A percentile compares a stretch with the other conserved stretches of the same genome.
phyloP scores from a whole-genome alignment of 2,113 vertebrate species.

The Piaya cayana region DNA sequence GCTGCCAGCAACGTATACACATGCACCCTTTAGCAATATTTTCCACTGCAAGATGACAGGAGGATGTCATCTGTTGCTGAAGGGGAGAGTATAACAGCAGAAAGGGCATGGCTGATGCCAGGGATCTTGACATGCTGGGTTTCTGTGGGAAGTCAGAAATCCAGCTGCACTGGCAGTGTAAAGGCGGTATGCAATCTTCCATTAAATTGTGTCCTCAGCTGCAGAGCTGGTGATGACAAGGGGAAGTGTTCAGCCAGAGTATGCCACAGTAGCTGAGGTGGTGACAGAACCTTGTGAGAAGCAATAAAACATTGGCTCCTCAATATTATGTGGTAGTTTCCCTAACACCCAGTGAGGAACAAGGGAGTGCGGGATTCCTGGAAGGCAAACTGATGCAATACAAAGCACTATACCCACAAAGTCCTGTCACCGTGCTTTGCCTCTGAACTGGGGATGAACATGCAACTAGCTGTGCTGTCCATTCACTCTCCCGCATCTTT shows the following conservation, averaged over 20 bases:
- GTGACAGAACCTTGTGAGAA: neutral
- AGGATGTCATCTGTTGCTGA: neutral
- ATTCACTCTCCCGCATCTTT: neutral
- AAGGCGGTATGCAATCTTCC: neutral
- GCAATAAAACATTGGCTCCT: accelerated
- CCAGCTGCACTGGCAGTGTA: neutral
- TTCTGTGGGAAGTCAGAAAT: neutral
- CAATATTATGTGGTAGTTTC: neutral
- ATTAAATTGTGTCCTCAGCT: neutral
- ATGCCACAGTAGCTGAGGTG: accelerated
- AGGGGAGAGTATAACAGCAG: neutral
- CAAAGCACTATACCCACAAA: neutral
- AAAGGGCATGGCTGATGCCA: neutral
- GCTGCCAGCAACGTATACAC: neutral
- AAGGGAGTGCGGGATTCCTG: neutral
- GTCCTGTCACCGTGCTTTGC: neutral
- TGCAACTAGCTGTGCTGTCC: accelerated
- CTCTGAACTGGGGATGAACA: neutral
- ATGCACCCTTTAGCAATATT: neutral
- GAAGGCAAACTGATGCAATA: neutral
- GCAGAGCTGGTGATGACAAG: neutral
- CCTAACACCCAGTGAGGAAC: neutral
- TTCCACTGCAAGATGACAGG: neutral
- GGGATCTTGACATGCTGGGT: neutral
- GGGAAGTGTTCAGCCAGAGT: neutral